Percentiles rank a stretch among this genome's conserved stretches.
These are phyloP conservation scores for Phocides pigmalion DNA, from an alignment of 1,140 invertebrate genomes.

Conservation along the genomic window DNA sequence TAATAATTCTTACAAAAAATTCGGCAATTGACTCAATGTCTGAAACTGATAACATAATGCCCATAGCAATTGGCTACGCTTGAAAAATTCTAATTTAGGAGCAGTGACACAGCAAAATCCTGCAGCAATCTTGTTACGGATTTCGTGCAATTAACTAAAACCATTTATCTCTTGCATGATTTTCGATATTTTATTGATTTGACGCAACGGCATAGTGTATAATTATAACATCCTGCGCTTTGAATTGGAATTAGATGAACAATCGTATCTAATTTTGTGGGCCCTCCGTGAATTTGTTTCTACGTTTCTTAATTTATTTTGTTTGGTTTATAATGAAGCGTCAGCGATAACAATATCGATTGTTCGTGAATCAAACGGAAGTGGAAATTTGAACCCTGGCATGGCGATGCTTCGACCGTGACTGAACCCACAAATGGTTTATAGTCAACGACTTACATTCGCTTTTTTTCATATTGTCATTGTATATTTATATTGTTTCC, in stretches of 20 bases:
- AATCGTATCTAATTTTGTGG: constrained; percentile 18
- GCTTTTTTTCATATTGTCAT: constrained; percentile 34
- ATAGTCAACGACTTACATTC: constrained; percentile 35
- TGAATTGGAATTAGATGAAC: constrained; percentile 28
- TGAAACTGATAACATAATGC: constrained; percentile 67
- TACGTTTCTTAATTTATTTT: constrained; percentile 59
- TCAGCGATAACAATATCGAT: constrained; percentile 71
- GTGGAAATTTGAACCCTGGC: constrained; percentile 69
- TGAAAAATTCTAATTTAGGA: constrained; percentile 69
- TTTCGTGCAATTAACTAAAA: constrained; percentile 76
- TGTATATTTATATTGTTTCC: constrained; percentile 33
- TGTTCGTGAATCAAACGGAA: constrained; percentile 66
- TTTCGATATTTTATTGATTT: constrained; percentile 55
- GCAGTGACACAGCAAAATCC: constrained; percentile 67
- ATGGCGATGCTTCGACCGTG: constrained; percentile 62
- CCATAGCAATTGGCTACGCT: constrained; percentile 68
- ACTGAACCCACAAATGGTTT: constrained; percentile 65
- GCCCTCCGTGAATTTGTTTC: constrained; percentile 27
- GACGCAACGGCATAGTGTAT: constrained; percentile 22
- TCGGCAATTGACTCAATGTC: constrained; percentile 59
- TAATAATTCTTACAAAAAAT: constrained; percentile 23
- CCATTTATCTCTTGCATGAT: constrained; percentile 73
- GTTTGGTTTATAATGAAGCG: constrained; percentile 65
- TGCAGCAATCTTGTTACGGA: constrained; percentile 56
- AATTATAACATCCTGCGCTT: constrained; percentile 34